A percentile compares a stretch with the other conserved stretches of the same genome.
Evolutionary conservation across 1,140 invertebrate species (phyloP).

Genomic region (Atta colombica): DNA sequence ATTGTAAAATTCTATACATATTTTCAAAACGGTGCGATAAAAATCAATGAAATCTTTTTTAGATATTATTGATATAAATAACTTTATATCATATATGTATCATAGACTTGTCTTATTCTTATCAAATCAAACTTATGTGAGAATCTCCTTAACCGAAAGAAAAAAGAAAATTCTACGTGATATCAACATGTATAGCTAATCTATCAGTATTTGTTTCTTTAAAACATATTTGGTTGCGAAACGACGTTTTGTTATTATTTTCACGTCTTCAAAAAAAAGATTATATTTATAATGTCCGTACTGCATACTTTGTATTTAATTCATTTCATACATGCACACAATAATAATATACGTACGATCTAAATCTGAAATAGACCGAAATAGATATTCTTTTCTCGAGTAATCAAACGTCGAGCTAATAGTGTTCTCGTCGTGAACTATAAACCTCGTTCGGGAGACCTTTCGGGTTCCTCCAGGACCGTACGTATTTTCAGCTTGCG

Average conservation of each 20-base stretch:
- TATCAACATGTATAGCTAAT: neutral
- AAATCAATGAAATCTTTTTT: too few species aligned
- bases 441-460: constrained; percentile 1
- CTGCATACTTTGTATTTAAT: neutral
- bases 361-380: constrained; percentile 11
- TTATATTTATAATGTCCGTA: constrained; percentile 8
- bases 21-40: too few species aligned
- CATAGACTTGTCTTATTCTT: too few species aligned
- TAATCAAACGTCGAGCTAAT: neutral
- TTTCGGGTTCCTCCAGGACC: neutral
- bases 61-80: too few species aligned
- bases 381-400: neutral
- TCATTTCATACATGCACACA: neutral
- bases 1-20: too few species aligned
- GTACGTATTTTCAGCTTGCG: constrained; percentile 28
- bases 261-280: too few species aligned
- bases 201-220: constrained; percentile 22
- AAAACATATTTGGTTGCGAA: neutral
- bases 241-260: constrained; percentile 6
- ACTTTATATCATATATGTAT: too few species aligned
- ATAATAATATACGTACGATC: neutral
- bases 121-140: too few species aligned
- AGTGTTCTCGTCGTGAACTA: constrained; percentile 6
- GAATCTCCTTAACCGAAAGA: neutral
- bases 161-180: neutral